Evolutionary conservation across 2,797 vertebrate genomes (phyloP).

Genomic region (Calcarius lapponicus): DNA sequence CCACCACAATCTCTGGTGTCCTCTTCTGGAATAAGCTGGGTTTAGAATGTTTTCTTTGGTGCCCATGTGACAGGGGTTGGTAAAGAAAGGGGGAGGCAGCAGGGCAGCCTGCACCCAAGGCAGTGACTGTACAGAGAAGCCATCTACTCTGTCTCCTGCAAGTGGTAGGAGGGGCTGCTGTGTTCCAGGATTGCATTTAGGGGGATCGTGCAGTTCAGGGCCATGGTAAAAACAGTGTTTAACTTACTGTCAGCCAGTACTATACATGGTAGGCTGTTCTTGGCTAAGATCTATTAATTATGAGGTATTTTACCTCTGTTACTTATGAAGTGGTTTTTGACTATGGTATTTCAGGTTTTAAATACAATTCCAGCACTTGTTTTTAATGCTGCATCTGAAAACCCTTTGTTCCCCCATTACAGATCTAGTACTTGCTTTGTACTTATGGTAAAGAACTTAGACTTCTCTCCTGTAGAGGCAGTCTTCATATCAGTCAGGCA

Average conservation of each 20-base stretch:
- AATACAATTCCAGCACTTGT: not conserved
- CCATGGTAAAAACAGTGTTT: not conserved
- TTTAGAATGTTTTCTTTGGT: not conserved
- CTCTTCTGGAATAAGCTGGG: not conserved
- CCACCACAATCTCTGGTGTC: accelerated
- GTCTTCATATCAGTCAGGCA: not conserved
- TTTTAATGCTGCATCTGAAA: not conserved
- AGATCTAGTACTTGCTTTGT: not conserved
- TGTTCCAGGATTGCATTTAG: not conserved
- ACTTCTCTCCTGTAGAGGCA: not conserved
- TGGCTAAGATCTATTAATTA: not conserved
- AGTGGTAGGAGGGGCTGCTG: not conserved
- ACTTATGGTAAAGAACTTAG: not conserved
- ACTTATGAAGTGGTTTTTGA: not conserved
- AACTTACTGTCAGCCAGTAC: not conserved
- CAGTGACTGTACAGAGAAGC: not conserved
- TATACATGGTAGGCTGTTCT: not conserved
- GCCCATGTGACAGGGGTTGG: accelerated
- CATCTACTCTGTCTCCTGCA: not conserved
- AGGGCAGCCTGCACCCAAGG: not conserved
- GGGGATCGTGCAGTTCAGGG: not conserved
- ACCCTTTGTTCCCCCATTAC: not conserved
- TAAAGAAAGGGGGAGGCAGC: not conserved
- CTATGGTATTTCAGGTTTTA: not conserved
- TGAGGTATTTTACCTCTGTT: not conserved